These are phyloP conservation scores for Synanthedon formicaeformis DNA, from an alignment of 2,888 invertebrate species.

Conservation along the genomic window DNA sequence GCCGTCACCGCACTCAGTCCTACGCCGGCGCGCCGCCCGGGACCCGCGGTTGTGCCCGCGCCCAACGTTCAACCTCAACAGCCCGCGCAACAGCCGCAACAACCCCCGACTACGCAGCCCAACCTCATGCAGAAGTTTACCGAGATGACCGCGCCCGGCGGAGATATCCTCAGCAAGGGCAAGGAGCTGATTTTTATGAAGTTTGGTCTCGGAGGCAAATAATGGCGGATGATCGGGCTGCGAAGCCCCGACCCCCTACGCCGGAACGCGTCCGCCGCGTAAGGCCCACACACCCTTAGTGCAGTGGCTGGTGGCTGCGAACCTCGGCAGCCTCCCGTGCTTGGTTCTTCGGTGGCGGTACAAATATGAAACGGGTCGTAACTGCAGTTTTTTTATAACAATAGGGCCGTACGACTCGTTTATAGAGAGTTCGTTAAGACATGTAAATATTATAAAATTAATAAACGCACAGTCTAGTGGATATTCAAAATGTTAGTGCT, in stretches of 20 bases:
- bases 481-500: constrained; percentile 61
- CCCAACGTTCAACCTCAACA: constrained; percentile 50
- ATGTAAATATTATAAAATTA: constrained; percentile 56
- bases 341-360: constrained; percentile 15
- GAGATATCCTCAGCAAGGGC: constrained; percentile 91
- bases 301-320: constrained; percentile 8
- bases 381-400: constrained; percentile 35
- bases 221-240: constrained; percentile 56
- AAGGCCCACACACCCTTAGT: constrained; percentile 8
- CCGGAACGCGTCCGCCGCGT: constrained; percentile 11
- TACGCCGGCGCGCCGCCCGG: constrained; percentile 48
- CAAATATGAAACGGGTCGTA: constrained; percentile 24
- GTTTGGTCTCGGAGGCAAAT: constrained; percentile 87
- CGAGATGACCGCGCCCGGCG: constrained; percentile 90
- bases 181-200: constrained; percentile 95
- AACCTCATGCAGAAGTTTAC: constrained; percentile 91
- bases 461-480: constrained; percentile 70
- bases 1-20: constrained; percentile 17
- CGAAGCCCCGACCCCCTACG: constrained; percentile 15
- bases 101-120: constrained; percentile 65
- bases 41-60: constrained; percentile 53
- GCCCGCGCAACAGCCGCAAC: constrained; percentile 33
- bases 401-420: constrained; percentile 29
- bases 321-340: neutral
- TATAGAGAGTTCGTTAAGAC: constrained; percentile 34